phyloP scores from a whole-genome alignment of 2,888 invertebrate genomes.

The Heliconius ethilla region DNA sequence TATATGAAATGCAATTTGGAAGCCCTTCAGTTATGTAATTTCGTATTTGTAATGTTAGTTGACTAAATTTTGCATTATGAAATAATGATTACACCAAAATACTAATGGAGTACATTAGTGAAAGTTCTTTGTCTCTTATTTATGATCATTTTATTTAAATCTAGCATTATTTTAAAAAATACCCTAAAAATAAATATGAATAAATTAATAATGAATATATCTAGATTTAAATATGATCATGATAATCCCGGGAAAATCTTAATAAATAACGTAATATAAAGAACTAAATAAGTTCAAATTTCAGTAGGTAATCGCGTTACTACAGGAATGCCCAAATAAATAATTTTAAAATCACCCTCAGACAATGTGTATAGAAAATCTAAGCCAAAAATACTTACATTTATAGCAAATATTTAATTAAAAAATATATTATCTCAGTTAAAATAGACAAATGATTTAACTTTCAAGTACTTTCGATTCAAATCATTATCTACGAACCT shows the following conservation, averaged over 20 bases:
- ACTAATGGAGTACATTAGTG: not conserved
- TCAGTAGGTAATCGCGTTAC: not conserved
- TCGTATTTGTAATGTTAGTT: not conserved
- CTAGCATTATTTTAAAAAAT: not conserved
- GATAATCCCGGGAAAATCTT: not conserved
- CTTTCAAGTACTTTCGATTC: conserved; percentile 15
- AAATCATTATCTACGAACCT: conserved; percentile 38
- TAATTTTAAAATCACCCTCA: not conserved
- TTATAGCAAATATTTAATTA: not conserved
- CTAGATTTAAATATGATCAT: not conserved
- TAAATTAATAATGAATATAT: not conserved
- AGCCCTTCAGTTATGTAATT: conserved; percentile 13
- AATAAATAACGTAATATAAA: not conserved
- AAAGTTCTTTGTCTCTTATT: not conserved
- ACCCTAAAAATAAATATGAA: not conserved
- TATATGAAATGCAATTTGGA: conserved; percentile 6
- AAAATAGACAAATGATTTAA: not conserved
- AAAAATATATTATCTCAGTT: not conserved
- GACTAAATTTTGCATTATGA: not conserved
- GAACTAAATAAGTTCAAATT: not conserved
- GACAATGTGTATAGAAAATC: not conserved
- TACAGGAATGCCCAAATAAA: not conserved
- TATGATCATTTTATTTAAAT: no score
- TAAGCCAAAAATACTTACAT: not conserved
- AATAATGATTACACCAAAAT: not conserved